Conservation (phyloP, 2,888 invertebrate species). For the Malthinus flaveolus region DNA sequence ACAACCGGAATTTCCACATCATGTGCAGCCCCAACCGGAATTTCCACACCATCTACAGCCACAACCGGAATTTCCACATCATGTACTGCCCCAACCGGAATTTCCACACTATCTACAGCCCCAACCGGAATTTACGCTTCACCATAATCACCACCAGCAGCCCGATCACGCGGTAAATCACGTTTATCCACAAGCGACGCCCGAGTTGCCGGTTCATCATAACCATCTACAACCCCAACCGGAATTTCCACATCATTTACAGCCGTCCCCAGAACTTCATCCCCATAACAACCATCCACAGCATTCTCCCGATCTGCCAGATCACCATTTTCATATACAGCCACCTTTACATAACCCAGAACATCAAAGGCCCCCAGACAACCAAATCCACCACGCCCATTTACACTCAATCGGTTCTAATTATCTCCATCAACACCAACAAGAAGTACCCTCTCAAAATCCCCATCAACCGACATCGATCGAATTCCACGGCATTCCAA, state of each 20-base stretch:
- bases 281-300: background rate
- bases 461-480: slow-evolving; percentile 13
- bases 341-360: too few species aligned
- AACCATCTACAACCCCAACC: background rate
- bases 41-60: slow-evolving; percentile 10
- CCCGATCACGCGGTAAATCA: too few species aligned
- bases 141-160: background rate
- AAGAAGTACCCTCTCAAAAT: slow-evolving; percentile 14
- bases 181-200: too few species aligned
- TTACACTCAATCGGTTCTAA: too few species aligned
- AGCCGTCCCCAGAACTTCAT: background rate
- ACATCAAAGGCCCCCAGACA: background rate
- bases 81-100: background rate
- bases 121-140: slow-evolving; percentile 3
- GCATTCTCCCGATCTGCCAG: background rate
- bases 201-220: too few species aligned
- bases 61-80: slow-evolving; percentile 4
- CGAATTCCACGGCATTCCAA: slow-evolving; percentile 16
- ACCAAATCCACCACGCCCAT: background rate
- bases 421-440: slow-evolving; percentile 15
- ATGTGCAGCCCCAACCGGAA: background rate
- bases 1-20: background rate
- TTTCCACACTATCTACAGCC: slow-evolving; percentile 10
- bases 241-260: too few species aligned
- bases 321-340: background rate